Percentiles rank a stretch among this genome's conserved stretches.
phyloP scores from a whole-genome alignment of 2,888 invertebrate genomes.

The Cremastinae sp. region DNA sequence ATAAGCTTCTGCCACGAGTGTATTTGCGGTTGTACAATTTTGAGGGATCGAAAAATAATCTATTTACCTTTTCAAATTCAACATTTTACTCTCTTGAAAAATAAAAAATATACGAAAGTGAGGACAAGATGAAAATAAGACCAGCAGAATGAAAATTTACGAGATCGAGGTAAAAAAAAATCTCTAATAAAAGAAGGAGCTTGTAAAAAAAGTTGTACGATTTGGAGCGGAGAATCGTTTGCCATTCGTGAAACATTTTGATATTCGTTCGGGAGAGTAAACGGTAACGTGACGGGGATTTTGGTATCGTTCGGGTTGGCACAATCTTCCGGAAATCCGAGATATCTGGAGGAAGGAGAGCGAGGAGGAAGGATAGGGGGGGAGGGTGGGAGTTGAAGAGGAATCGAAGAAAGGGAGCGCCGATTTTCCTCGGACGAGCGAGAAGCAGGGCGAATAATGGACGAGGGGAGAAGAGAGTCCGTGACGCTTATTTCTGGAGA shows the following conservation, averaged over 20 bases:
- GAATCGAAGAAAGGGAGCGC: slow-evolving; percentile 21
- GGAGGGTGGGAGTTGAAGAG: slow-evolving; percentile 42
- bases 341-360: slow-evolving; percentile 35
- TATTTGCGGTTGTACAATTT: too few relatives aligned
- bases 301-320: slow-evolving; percentile 25
- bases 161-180: too few relatives aligned
- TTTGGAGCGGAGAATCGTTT: background rate
- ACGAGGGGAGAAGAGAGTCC: background rate
- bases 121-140: too few relatives aligned
- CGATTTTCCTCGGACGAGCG: slow-evolving; percentile 44
- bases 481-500: slow-evolving; percentile 10
- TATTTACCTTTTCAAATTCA: too few relatives aligned
- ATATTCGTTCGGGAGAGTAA: background rate
- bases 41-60: too few relatives aligned
- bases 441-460: slow-evolving; percentile 20
- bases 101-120: too few relatives aligned
- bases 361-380: background rate
- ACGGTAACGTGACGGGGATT: slow-evolving; percentile 37
- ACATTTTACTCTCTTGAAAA: too few relatives aligned
- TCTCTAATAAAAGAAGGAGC: background rate
- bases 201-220: too few relatives aligned
- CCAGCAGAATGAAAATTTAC: too few relatives aligned
- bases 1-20: too few relatives aligned
- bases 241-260: slow-evolving; percentile 10
- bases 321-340: slow-evolving; percentile 48